Percentiles rank a stretch among this genome's conserved stretches.
phyloP scores from a whole-genome alignment of 2,797 vertebrate genomes.

The Alcedo atthis region DNA sequence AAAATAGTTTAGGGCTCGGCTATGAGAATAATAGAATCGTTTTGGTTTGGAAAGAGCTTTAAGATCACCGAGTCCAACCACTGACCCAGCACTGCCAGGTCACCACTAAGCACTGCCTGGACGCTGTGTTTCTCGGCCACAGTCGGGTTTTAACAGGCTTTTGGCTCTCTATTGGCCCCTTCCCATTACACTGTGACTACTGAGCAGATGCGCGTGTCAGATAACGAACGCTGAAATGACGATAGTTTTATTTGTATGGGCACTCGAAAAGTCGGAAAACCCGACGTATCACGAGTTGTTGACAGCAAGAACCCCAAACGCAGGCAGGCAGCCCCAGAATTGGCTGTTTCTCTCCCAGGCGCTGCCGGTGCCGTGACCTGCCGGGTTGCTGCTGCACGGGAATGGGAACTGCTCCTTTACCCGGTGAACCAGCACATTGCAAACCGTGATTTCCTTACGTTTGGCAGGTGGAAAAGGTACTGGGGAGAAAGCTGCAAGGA shows the following conservation, averaged over 20 bases:
- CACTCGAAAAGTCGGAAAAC: neutral
- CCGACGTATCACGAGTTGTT: neutral
- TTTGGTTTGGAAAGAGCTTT: neutral
- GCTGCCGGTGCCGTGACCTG: neutral
- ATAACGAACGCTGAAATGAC: fast-evolving
- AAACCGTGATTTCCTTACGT: neutral
- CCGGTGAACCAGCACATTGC: neutral
- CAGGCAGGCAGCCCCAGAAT: neutral
- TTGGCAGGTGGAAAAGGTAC: neutral
- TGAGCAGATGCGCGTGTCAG: neutral
- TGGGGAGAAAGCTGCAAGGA: neutral
- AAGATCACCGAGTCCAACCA: neutral
- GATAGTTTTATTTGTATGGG: neutral
- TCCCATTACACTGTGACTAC: neutral
- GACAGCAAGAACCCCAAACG: neutral
- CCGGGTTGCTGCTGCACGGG: neutral
- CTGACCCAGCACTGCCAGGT: neutral
- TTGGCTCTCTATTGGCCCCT: fast-evolving
- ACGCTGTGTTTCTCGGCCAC: neutral
- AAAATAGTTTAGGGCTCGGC: neutral
- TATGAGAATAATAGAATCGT: neutral
- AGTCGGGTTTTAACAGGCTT: neutral
- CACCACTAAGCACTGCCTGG: neutral
- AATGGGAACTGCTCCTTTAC: fast-evolving
- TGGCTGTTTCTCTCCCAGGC: neutral